Conservation (phyloP, 2,888 invertebrate genomes). For the Apamea anceps region DNA sequence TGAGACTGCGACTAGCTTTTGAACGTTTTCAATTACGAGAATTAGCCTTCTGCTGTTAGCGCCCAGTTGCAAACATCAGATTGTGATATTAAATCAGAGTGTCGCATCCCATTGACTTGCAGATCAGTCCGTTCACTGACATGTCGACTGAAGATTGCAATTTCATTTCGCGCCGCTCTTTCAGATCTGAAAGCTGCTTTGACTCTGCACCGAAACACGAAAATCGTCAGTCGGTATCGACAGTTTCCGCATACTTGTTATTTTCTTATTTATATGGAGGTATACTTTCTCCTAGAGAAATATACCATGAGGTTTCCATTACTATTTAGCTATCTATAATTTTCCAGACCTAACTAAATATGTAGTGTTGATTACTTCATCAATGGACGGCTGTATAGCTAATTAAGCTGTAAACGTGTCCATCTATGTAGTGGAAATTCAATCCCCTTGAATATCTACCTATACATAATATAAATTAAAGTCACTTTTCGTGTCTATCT, state of each 20-base stretch:
- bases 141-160: conserved; percentile 49
- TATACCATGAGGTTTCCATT: neutral
- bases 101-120: conserved; percentile 57
- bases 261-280: neutral
- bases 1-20: too few species aligned
- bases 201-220: conserved; percentile 21
- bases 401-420: neutral
- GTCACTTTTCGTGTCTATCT: neutral
- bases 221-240: conserved; percentile 16
- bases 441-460: too few species aligned
- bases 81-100: conserved; percentile 43
- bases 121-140: conserved; percentile 48
- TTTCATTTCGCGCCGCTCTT: conserved; percentile 45
- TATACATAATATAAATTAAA: neutral
- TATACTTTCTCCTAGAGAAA: neutral
- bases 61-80: conserved; percentile 15
- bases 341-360: neutral
- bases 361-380: too few species aligned
- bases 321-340: neutral
- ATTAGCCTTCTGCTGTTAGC: conserved; percentile 1
- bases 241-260: neutral
- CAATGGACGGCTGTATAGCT: neutral
- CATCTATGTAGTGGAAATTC: too few species aligned
- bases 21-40: too few species aligned
- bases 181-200: conserved; percentile 47